Evolutionary conservation across 1,140 invertebrate genomes (phyloP), one percentile per base, ranked within the genome.

Genomic region (Temnothorax longispinosus): DNA sequence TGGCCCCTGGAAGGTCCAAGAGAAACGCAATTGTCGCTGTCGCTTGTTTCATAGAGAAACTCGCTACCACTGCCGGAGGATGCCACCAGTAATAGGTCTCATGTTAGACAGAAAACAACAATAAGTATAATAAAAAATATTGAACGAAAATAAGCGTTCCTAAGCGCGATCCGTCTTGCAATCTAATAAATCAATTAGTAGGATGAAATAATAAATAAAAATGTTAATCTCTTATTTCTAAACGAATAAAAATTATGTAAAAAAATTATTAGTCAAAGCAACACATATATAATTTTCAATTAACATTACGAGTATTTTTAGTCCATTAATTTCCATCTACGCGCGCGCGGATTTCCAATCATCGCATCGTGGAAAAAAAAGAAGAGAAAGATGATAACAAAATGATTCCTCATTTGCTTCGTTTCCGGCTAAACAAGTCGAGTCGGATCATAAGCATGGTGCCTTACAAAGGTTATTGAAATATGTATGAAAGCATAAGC

Each of bases 401-500:
- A 80, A 78, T 38, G 64, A 50, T 80, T 67, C 11, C 67, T 58
- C 50, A 52, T 1, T 35, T 54, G 52, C 38, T 62, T 82, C 64
- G 71, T 80, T 90, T 62, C 54, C 38, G 13, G 18, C 58, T 44
- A 85, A 88, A 91, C 77, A 76, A 80, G 81, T 78, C 58, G 47
- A 84, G 91, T 82, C 87, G 85, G 90, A 94, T 94, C 93, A 94
- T 91, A 94, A 94, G 93, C 93, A 92, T 93, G 93, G 94, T 93
- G 82, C 75, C 35, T 65, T 41, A n/a, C 18, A 50, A 60, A 38
- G 60, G 87, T 90, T 90, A 85, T 90, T 94, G 93, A 94, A 94
- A 94, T 94, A 94, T 94, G 93, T 93, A 94, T 93, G 93, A 93
- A 94, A 93, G 87, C 92, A 93, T 93, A 92, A 93, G 88, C 89